phyloP scores from a whole-genome alignment of 2,888 invertebrate genomes.

The Pollenia amentaria region DNA sequence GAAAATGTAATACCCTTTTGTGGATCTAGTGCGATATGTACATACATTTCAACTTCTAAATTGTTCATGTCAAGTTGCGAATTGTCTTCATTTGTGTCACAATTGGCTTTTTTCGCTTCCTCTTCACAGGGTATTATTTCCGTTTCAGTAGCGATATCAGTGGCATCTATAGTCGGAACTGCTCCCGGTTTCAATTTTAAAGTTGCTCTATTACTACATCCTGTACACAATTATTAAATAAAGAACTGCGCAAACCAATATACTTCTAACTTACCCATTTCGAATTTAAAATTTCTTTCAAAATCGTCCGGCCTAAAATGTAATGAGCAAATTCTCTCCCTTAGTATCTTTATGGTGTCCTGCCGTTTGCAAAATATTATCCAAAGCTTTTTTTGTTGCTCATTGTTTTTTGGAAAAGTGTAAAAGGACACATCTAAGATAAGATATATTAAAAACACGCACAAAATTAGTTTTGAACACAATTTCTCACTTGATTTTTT shows the following conservation, averaged over 20 bases:
- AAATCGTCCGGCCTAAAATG: slow-evolving; percentile 29
- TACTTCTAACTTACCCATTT: slow-evolving; percentile 37
- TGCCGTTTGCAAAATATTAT: too few species aligned
- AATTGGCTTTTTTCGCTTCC: neutral
- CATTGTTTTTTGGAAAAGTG: neutral
- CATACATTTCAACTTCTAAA: slow-evolving; percentile 25
- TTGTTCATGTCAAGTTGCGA: slow-evolving; percentile 13
- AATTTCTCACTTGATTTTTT: neutral
- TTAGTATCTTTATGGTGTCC: too few species aligned
- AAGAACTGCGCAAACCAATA: slow-evolving; percentile 7
- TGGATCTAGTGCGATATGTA: neutral
- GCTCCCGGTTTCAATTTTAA: slow-evolving; percentile 22
- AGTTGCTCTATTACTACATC: slow-evolving; percentile 21
- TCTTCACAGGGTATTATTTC: neutral
- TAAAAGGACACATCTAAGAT: neutral
- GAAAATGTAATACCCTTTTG: too few species aligned
- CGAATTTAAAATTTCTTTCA: slow-evolving; percentile 20
- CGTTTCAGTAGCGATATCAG: neutral
- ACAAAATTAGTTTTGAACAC: neutral
- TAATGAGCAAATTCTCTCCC: slow-evolving; percentile 25
- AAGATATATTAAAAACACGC: slow-evolving; percentile 1
- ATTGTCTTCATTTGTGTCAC: slow-evolving; percentile 8
- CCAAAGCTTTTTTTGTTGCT: neutral
- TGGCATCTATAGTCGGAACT: slow-evolving; percentile 25
- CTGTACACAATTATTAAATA: slow-evolving; percentile 12